These are phyloP conservation scores for Xiphorhynchus erythropygius DNA, from an alignment of 2,797 vertebrate genomes.

Conservation along the genomic window DNA sequence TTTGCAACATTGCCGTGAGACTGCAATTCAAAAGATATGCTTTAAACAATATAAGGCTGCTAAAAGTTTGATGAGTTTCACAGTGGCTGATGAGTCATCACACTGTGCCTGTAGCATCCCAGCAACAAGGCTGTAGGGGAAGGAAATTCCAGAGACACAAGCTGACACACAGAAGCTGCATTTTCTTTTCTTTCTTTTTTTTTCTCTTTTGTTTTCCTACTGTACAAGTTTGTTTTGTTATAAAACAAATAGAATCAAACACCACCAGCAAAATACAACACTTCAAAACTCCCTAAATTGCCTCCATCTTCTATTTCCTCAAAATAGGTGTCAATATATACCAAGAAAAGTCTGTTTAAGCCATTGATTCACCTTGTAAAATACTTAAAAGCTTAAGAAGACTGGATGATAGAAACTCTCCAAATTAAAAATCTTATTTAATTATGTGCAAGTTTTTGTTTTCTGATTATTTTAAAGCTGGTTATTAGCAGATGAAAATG, in stretches of 20 bases:
- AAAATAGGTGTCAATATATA: neutral
- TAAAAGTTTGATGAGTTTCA: neutral
- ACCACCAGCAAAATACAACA: neutral
- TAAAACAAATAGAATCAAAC: neutral
- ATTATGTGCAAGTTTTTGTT: neutral
- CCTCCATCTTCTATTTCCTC: neutral
- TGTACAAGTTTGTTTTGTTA: neutral
- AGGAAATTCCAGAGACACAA: neutral
- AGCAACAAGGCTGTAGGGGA: constrained; percentile 7
- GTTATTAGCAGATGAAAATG: neutral
- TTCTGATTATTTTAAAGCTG: neutral
- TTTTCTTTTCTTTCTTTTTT: neutral
- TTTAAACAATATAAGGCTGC: neutral
- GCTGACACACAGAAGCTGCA: neutral
- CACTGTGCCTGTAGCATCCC: neutral
- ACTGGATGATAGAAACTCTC: neutral
- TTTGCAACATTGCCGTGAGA: neutral
- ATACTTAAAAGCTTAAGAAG: neutral
- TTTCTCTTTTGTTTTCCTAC: too few relatives aligned
- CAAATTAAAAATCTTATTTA: neutral
- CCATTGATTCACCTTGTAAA: neutral
- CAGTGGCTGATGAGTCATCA: neutral
- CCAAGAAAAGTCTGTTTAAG: neutral
- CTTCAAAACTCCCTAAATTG: neutral
- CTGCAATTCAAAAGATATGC: neutral